Percentiles rank a stretch among this genome's conserved stretches.
Conservation (phyloP, 2,797 vertebrate species). For the Cossypha dichroa region DNA sequence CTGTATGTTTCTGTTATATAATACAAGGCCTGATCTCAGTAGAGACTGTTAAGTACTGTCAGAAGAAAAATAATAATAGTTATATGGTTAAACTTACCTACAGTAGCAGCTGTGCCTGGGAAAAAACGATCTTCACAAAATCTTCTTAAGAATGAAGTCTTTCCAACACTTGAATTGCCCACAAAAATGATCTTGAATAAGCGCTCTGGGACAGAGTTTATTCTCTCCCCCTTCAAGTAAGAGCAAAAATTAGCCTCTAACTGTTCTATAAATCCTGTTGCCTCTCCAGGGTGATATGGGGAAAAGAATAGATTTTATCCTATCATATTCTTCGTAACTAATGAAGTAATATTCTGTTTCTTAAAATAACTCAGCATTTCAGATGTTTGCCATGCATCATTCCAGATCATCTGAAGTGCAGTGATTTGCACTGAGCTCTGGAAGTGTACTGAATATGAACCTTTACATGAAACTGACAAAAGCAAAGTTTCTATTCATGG, state of each 20-base stretch:
- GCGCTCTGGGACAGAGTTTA: conserved; percentile 77
- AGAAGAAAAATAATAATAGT: not conserved
- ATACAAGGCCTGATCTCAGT: not conserved
- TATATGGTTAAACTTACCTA: conserved; percentile 79
- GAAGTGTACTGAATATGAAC: not conserved
- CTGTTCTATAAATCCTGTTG: not conserved
- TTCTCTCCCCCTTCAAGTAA: conserved; percentile 79
- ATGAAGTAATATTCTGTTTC: not conserved
- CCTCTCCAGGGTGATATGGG: not conserved
- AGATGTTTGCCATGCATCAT: not conserved
- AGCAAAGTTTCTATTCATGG: not conserved
- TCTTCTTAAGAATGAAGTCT: conserved; percentile 87
- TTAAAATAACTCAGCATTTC: conserved; percentile 22
- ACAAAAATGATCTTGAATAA: conserved; percentile 93
- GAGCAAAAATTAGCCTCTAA: conserved; percentile 5
- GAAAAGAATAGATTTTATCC: not conserved
- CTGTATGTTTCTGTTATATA: not conserved
- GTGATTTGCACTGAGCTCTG: not conserved
- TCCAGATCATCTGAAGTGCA: not conserved
- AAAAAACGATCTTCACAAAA: conserved; percentile 87
- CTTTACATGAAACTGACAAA: not conserved
- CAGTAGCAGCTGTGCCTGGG: conserved; percentile 85
- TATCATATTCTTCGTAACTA: not conserved
- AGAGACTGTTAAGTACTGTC: not conserved
- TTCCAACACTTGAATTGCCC: conserved; percentile 91